phyloP scores from a whole-genome alignment of 2,113 vertebrate genomes.

The Nannospalax galili region DNA sequence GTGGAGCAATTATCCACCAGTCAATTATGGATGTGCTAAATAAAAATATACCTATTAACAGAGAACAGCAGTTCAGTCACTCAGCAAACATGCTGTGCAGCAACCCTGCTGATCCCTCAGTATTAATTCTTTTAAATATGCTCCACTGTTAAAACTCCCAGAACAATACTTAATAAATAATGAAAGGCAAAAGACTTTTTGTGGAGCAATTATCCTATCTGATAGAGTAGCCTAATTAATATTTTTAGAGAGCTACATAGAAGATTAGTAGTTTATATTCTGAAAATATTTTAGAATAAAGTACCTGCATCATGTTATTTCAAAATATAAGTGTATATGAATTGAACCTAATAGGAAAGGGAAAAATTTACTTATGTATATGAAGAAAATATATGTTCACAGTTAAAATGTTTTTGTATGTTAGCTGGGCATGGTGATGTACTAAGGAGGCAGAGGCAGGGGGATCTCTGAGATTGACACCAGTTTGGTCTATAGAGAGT shows the following conservation, averaged over 20 bases:
- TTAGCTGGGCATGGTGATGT: no score
- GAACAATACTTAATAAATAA: background rate
- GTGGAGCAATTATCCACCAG: no score
- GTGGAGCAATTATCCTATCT: background rate
- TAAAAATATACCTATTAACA: background rate
- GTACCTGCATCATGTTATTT: background rate
- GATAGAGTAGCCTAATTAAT: background rate
- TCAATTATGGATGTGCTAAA: background rate
- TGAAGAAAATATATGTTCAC: slow-evolving; percentile 23
- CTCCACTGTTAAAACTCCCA: background rate
- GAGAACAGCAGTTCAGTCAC: background rate
- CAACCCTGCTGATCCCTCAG: background rate
- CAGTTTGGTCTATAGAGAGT: no score
- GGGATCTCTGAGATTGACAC: no score
- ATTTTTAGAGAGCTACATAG: background rate
- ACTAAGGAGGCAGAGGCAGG: no score
- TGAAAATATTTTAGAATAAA: slow-evolving; percentile 19
- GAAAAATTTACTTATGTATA: background rate
- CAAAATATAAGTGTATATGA: background rate
- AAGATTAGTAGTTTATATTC: background rate
- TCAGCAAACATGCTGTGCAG: background rate
- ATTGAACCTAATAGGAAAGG: background rate
- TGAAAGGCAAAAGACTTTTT: background rate
- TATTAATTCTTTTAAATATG: slow-evolving; percentile 40
- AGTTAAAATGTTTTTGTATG: no score